Conservation (phyloP, 92 coral and sea anemone species). For the Heliopora coerulea region DNA sequence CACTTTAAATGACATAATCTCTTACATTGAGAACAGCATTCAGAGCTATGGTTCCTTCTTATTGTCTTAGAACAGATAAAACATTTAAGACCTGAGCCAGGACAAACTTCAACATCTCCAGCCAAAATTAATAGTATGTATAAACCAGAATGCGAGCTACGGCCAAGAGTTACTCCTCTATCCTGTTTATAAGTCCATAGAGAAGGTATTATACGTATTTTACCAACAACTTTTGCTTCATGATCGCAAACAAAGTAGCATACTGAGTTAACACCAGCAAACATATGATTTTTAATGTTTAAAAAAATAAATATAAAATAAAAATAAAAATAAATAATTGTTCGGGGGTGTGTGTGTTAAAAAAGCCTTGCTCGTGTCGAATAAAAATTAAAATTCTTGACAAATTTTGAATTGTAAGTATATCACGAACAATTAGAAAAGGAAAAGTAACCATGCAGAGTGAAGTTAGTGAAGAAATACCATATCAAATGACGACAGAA, state of each 20-base stretch:
- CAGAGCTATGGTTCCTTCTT: constrained; percentile 24
- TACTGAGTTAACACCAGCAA: constrained; percentile 20
- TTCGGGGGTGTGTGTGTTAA: too few species aligned
- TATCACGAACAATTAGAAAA: too few species aligned
- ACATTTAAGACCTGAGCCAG: constrained; percentile 26
- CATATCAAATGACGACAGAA: too few species aligned
- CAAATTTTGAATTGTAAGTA: too few species aligned
- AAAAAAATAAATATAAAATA: constrained; percentile 4
- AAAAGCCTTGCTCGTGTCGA: too few species aligned
- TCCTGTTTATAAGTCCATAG: constrained; percentile 27
- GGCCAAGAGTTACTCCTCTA: constrained; percentile 10
- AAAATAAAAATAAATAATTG: too few species aligned
- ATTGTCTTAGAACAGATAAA: constrained; percentile 5
- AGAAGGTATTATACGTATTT: constrained; percentile 4
- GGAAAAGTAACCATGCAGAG: too few species aligned
- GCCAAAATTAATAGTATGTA: constrained; percentile 9
- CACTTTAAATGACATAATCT: constrained; percentile 20
- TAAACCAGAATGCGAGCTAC: constrained; percentile 23
- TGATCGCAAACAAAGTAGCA: constrained; percentile 11
- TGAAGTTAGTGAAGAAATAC: too few species aligned
- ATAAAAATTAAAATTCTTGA: too few species aligned
- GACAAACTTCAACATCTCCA: constrained; percentile 25
- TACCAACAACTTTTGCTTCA: constrained; percentile 6
- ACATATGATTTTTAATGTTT: constrained; percentile 6
- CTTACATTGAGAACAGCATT: constrained; percentile 15